Conservation (phyloP, 1,140 invertebrate genomes). For the Fopius arisanus region DNA sequence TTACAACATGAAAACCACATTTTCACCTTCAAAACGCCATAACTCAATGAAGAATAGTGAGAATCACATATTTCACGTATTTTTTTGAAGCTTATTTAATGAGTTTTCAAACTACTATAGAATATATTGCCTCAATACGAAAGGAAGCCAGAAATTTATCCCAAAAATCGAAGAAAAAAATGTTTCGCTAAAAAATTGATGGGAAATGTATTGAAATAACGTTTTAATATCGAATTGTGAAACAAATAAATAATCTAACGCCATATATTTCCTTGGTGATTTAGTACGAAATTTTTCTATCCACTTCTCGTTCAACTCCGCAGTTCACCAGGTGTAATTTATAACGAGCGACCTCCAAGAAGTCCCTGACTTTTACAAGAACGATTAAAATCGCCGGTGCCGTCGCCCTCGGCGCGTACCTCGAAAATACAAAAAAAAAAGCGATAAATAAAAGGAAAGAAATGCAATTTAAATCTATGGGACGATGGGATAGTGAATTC, state of each 20-base stretch:
- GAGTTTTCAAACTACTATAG: too few species aligned
- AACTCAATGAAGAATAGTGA: too few species aligned
- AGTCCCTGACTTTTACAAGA: constrained; percentile 29
- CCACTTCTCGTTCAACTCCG: neutral
- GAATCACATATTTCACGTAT: too few species aligned
- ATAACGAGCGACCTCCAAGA: constrained; percentile 29
- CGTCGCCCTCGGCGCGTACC: neutral
- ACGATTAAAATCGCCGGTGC: constrained; percentile 21
- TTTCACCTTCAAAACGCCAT: too few species aligned
- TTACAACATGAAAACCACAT: too few species aligned
- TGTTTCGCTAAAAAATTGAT: neutral
- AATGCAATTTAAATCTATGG: constrained; percentile 25
- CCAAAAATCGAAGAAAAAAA: too few species aligned
- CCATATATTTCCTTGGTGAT: neutral
- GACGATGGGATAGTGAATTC: neutral
- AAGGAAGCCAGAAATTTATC: too few species aligned
- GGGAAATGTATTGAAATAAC: too few species aligned
- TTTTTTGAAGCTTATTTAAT: too few species aligned
- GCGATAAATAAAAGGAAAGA: neutral
- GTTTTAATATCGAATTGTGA: too few species aligned
- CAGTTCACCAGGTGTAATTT: constrained; percentile 1
- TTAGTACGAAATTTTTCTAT: neutral
- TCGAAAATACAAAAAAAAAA: constrained; percentile 14
- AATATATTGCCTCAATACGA: too few species aligned
- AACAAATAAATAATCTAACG: too few species aligned